Conservation (phyloP, 2,797 vertebrate genomes). For the Trachops cirrhosus region DNA sequence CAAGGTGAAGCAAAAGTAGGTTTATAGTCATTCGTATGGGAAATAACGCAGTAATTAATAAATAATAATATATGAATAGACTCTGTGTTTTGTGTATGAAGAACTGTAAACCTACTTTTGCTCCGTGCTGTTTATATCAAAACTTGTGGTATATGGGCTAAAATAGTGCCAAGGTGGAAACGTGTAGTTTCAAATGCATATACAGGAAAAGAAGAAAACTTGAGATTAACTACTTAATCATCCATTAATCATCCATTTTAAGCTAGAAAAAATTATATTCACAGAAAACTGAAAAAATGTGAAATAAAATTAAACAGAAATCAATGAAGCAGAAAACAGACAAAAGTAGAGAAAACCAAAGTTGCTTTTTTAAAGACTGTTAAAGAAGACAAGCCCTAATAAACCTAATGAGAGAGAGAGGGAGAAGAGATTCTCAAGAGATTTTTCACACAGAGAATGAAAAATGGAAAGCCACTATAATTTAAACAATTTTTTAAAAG, state of each 20-base stretch:
- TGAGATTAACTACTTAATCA: background rate
- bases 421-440: background rate
- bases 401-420: background rate
- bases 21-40: background rate
- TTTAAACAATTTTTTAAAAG: background rate
- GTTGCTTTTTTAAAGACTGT: background rate
- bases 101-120: background rate
- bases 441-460: background rate
- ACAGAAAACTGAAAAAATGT: background rate
- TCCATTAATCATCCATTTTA: background rate
- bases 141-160: background rate
- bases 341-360: background rate
- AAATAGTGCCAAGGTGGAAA: background rate
- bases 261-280: background rate
- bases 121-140: background rate
- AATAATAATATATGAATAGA: background rate
- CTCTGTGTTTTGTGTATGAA: background rate
- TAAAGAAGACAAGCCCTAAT: background rate
- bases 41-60: background rate
- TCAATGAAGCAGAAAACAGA: background rate
- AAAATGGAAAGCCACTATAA: background rate
- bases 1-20: background rate
- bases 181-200: background rate
- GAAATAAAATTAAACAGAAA: background rate
- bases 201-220: background rate